Percentiles rank a stretch among this genome's conserved stretches.
Evolutionary conservation across 1,140 invertebrate species (phyloP).

Genomic region (Bombus balteatus): DNA sequence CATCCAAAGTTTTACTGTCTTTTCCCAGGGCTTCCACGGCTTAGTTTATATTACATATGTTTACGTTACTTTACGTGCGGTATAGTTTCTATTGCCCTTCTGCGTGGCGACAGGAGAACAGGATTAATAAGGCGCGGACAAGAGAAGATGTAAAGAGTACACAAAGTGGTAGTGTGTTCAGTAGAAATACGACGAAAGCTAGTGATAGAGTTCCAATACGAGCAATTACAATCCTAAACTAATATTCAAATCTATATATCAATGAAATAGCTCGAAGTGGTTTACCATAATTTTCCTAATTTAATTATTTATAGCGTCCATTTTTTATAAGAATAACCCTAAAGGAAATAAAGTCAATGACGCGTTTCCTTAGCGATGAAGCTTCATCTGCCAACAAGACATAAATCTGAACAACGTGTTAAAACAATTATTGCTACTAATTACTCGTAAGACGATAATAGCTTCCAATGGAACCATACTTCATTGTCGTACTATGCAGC

Average conservation of each 20-base stretch:
- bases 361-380: not conserved
- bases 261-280: not conserved
- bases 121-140: slow-evolving; percentile 55
- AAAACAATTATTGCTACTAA: slow-evolving; percentile 51
- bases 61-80: slow-evolving; percentile 70
- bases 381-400: not conserved
- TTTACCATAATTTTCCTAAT: not conserved
- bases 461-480: slow-evolving; percentile 28
- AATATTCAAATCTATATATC: not conserved
- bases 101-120: slow-evolving; percentile 34
- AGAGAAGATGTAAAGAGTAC: slow-evolving; percentile 31
- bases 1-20: slow-evolving; percentile 13
- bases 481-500: slow-evolving; percentile 17
- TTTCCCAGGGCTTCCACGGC: slow-evolving; percentile 64
- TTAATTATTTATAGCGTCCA: not conserved
- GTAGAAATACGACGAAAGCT: slow-evolving; percentile 1
- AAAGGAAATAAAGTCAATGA: not conserved
- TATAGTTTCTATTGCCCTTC: slow-evolving; percentile 38
- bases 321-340: no score
- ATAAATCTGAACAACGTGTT: slow-evolving; percentile 47
- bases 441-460: slow-evolving; percentile 49
- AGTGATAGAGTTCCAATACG: slow-evolving; percentile 4
- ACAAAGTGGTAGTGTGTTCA: slow-evolving; percentile 8
- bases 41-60: slow-evolving; percentile 63
- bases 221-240: not conserved